Evolutionary conservation across 2,797 vertebrate genomes (phyloP), one percentile per base, ranked within the genome.

Genomic region (Calcarius lapponicus): DNA sequence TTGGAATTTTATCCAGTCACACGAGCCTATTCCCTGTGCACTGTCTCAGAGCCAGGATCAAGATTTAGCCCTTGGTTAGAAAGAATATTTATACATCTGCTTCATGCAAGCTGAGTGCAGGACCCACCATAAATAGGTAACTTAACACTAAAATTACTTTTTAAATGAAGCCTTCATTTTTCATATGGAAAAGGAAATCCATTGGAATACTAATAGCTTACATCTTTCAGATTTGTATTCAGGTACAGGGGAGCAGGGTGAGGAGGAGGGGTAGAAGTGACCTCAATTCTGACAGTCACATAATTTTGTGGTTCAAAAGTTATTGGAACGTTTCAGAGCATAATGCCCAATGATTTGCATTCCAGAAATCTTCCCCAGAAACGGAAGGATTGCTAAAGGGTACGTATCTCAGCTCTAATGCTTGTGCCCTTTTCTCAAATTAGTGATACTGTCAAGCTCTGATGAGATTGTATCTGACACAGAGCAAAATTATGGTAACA

Each of bases 381-480:
- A 69, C 28, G 3, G 53, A 80, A 80, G 60, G 64, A 80, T 64
- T 94, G 91, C 84, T 93, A 84, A 94, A 88, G 88, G 90, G 90
- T 92, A 80, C 7, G 0, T 22, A 40, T 57, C 70, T 90, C 81
- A 67, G 61, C 74, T 85, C 64, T 90, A 91, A 86, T 82, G 69
- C 65, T 48, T 22, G 28, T 94, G 93, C 92, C 95, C 94, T 95
- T 96, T 95, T 85, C 90, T 92, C 88, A 88, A 75, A 96, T 96
- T 95, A 96, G 91, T 2, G 15, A 79, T 48, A 61, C 82, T 80
- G 80, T 72, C 87, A 87, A 80, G 85, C 61, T 89, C 87, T 75
- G 88, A 91, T 90, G 92, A 95, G 94, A 96, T 85, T 64, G 56
- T 60, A 91, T 90, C 86, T 91, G 91, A 94, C 92, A 91, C 40